Evolutionary conservation across 30 jellyfish, hydroid and myxozoan species (phyloP), one percentile per base, ranked within the genome.

Genomic region (Aurelia sp.): DNA sequence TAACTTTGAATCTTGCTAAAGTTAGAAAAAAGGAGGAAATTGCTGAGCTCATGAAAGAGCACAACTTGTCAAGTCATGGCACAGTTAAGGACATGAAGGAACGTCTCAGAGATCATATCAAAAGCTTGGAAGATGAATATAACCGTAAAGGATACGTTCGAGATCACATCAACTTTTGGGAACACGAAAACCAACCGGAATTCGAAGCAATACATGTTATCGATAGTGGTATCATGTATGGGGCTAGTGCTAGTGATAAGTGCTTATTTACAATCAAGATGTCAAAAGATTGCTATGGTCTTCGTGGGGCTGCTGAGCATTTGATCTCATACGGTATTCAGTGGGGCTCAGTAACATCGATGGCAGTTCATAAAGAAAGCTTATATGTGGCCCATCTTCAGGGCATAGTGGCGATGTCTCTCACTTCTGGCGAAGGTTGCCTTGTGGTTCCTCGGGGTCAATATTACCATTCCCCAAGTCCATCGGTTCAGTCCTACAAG

Each of bases 391-490:
- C 75, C 30, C 75, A 63, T 40, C 20, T 12, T 63, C 41, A 30
- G 13, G 75, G 75, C 30, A 63, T 63, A 12, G 75, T 18, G 30
- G 75, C 20, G 30, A 63, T 21, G 1, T 63, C 75, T 40, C 75
- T 63, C 75, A 63, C 30, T 63, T 18, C 75, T 18, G 20, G 30
- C 33, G 41, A 63, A 40, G 20, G 41, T 40, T 18, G 30, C 33
- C 75, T 30, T 63, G 30, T 63, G 41, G 30, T 63, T 40, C 20
- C 41, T 21, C 75, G 30, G 33, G 75, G 75, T 12, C 30, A 30
- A 63, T 63, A 63, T 20, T 63, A 63, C 75, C 30, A 21, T 21
- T 70, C 63, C 40, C 63, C 81, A 41, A 33, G 81, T 70, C 63
- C 81, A 70, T 15, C 30, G 35, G 40, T 70, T 38, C 17, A 62